Evolutionary conservation across 2,797 vertebrate species (phyloP).

Genomic region (Hydrocynus forskahlii): DNA sequence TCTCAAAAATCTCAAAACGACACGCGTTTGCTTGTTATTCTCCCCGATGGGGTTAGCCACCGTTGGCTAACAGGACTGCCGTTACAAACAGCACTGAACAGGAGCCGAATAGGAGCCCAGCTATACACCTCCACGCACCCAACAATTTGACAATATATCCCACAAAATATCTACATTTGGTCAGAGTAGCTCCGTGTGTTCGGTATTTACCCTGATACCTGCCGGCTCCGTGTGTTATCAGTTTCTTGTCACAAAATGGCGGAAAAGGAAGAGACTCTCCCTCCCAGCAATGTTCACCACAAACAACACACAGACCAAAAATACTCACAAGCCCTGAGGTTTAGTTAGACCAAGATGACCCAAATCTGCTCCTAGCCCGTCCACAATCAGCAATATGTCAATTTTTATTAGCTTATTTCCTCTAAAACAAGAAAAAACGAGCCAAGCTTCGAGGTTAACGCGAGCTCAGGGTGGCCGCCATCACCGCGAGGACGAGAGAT

Average conservation of each 20-base stretch:
- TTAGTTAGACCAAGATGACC: conserved; percentile 51
- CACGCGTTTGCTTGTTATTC: background rate
- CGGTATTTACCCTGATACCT: background rate
- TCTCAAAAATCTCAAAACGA: background rate
- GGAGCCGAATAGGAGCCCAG: background rate
- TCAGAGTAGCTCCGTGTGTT: background rate
- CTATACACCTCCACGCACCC: background rate
- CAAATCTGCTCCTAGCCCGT: background rate
- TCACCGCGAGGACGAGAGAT: conserved; percentile 61
- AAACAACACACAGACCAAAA: conserved; percentile 8
- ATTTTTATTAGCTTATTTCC: conserved; percentile 1
- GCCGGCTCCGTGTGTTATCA: conserved; percentile 65
- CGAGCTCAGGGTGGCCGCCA: conserved; percentile 58
- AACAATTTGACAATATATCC: background rate
- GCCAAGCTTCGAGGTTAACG: conserved; percentile 37
- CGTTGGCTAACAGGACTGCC: background rate
- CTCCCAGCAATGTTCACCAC: conserved; percentile 57
- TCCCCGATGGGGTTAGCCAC: background rate
- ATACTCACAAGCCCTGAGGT: conserved; percentile 70
- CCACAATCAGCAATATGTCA: background rate
- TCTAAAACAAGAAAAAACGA: background rate
- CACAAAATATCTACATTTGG: background rate
- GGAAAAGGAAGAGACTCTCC: conserved; percentile 85
- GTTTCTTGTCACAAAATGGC: conserved; percentile 87
- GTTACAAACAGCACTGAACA: background rate